These are phyloP conservation scores for Leucophenga varia DNA, from an alignment of 1,140 invertebrate genomes.

Conservation along the genomic window DNA sequence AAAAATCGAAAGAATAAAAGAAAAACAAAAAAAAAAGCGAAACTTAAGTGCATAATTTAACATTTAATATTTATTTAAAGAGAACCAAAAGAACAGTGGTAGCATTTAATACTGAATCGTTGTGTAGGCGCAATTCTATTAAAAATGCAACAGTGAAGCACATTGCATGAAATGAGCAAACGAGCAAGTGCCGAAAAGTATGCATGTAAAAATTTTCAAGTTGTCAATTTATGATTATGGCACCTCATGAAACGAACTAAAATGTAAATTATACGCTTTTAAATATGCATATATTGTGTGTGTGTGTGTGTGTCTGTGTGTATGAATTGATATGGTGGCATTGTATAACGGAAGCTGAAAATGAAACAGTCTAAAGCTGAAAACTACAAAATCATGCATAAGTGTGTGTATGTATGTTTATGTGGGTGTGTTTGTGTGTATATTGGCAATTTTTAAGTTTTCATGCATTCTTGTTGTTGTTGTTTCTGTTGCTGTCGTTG, in stretches of 20 bases:
- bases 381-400: too few species aligned
- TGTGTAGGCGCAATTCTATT: constrained; percentile 27
- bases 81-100: too few species aligned
- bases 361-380: too few species aligned
- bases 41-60: constrained; percentile 33
- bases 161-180: too few species aligned
- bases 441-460: constrained; percentile 37
- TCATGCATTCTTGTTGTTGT: constrained; percentile 31
- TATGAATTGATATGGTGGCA: too few species aligned
- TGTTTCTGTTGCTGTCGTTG: constrained; percentile 20
- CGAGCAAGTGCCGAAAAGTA: constrained; percentile 29
- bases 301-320: constrained; percentile 18
- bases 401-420: constrained; percentile 5
- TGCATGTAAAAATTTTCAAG: constrained; percentile 49
- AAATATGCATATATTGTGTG: constrained; percentile 2
- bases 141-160: constrained; percentile 52
- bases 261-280: constrained; percentile 50
- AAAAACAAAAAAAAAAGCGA: constrained; percentile 4
- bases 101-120: not conserved
- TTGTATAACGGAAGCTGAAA: too few species aligned
- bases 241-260: constrained; percentile 46
- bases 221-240: constrained; percentile 54
- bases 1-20: not conserved
- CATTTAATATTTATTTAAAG: constrained; percentile 9
- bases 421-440: constrained; percentile 16